phyloP scores from a whole-genome alignment of 2,113 vertebrate genomes.

The Misgurnus mizolepis region DNA sequence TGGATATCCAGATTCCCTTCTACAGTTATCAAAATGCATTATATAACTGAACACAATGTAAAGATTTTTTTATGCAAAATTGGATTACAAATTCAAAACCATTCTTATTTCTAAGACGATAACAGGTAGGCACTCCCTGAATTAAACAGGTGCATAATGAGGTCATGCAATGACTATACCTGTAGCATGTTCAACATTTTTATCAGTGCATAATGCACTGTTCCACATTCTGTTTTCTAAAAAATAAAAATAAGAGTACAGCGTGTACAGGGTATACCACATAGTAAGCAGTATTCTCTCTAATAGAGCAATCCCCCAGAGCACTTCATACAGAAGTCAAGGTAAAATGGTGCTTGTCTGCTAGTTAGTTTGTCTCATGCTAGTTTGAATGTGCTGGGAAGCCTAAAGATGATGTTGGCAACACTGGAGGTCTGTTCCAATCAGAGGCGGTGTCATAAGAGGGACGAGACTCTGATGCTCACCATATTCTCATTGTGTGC shows the following conservation, averaged over 20 bases:
- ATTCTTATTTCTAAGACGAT: background rate
- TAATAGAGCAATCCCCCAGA: background rate
- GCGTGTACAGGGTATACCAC: background rate
- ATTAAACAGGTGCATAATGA: background rate
- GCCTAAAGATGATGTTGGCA: background rate
- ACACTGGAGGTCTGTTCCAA: background rate
- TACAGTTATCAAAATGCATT: no score
- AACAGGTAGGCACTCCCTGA: background rate
- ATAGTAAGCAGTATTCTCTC: background rate
- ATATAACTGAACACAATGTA: no score
- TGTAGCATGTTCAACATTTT: background rate
- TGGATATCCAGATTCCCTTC: no score
- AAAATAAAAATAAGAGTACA: background rate
- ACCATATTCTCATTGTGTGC: background rate
- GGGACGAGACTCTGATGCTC: background rate
- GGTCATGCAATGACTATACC: background rate
- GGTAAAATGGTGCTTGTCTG: background rate
- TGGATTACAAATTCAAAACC: background rate
- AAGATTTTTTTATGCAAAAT: background rate
- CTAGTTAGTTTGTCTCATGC: background rate
- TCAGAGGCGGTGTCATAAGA: background rate
- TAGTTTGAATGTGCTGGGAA: background rate
- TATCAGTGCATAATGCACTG: background rate
- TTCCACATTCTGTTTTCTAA: background rate
- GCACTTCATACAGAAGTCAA: background rate